These are phyloP conservation scores for Cyaniris semiargus DNA, from an alignment of 2,888 invertebrate genomes.

Conservation along the genomic window DNA sequence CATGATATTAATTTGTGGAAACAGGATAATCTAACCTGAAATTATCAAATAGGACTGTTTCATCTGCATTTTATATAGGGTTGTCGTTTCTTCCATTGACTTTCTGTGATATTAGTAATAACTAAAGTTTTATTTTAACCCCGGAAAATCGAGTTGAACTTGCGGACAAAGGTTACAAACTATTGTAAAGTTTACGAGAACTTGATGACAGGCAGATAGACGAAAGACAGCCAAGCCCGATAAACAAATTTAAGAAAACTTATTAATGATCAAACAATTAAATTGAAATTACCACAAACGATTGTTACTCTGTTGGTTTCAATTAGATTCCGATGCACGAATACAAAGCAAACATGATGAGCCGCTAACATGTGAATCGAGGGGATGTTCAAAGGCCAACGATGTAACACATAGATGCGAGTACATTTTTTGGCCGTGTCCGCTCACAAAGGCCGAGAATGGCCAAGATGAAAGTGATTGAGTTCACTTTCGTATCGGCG, in stretches of 20 bases:
- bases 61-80: neutral
- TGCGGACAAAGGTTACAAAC: too few species aligned
- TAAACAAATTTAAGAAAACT: neutral
- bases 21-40: neutral
- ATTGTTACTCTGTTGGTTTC: neutral
- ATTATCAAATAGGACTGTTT: too few species aligned
- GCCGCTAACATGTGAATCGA: constrained; percentile 39
- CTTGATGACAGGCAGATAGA: too few species aligned
- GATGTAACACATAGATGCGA: constrained; percentile 77
- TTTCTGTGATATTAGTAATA: neutral
- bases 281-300: neutral
- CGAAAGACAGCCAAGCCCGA: neutral
- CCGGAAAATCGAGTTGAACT: too few species aligned
- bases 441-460: constrained; percentile 60
- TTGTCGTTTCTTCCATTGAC: neutral
- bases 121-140: too few species aligned
- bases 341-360: constrained; percentile 8
- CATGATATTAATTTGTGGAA: constrained; percentile 1
- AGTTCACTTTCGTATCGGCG: constrained; percentile 60
- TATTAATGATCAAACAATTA: neutral
- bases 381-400: constrained; percentile 38
- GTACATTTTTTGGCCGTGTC: constrained; percentile 66
- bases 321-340: neutral
- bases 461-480: constrained; percentile 73
- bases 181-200: too few species aligned